Conservation (phyloP, 1,140 invertebrate species). For the Parasteatoda tepidariorum region DNA sequence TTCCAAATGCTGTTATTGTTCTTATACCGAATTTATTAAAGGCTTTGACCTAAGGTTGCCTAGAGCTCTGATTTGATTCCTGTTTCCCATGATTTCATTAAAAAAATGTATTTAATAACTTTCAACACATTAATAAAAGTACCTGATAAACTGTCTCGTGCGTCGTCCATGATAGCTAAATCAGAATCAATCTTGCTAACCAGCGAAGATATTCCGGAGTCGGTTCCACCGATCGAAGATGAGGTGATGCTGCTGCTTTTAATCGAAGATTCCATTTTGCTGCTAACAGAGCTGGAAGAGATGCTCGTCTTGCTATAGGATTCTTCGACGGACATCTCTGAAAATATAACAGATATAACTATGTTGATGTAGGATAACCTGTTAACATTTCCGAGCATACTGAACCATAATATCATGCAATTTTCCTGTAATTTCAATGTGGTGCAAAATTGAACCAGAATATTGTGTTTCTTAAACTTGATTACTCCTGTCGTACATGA, state of each 20-base stretch:
- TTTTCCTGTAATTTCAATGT: not conserved
- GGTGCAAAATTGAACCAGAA: not conserved
- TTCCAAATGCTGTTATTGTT: no score
- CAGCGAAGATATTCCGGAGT: conserved; percentile 35
- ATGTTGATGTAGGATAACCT: no score
- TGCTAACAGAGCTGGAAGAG: conserved; percentile 20
- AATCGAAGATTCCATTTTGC: not conserved
- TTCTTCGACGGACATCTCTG: conserved; percentile 57
- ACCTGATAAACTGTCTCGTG: not conserved
- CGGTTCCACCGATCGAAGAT: not conserved
- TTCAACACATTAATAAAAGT: no score
- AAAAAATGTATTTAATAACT: no score
- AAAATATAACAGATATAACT: not conserved
- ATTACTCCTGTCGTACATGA: not conserved
- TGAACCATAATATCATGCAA: not conserved
- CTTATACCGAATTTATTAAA: no score
- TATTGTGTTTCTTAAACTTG: not conserved
- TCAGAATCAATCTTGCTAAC: conserved; percentile 42
- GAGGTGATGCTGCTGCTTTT: conserved; percentile 22
- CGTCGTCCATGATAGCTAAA: conserved; percentile 2
- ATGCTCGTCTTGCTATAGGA: conserved; percentile 45
- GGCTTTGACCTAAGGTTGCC: no score
- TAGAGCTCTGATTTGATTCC: no score
- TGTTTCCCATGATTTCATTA: no score
- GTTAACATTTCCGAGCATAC: not conserved